These are phyloP conservation scores for Drosophila jambulina DNA, from an alignment of 1,140 invertebrate species.

Conservation along the genomic window DNA sequence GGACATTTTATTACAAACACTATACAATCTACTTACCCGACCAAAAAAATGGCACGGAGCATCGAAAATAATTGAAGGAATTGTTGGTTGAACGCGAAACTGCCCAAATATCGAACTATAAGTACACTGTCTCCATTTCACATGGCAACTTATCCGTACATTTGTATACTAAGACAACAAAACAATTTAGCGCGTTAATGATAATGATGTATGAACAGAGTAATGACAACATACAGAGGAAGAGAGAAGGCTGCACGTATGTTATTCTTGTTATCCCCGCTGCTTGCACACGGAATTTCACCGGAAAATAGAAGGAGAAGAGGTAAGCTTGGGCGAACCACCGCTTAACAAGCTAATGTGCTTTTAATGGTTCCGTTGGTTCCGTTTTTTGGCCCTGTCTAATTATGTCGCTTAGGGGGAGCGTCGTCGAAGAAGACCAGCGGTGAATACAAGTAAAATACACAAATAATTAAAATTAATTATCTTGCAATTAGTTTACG, in stretches of 20 bases:
- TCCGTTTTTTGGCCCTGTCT: slow-evolving; percentile 50
- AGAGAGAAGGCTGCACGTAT: slow-evolving; percentile 60
- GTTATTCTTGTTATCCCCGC: slow-evolving; percentile 47
- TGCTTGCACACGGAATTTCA: slow-evolving; percentile 31
- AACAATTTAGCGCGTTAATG: slow-evolving; percentile 83
- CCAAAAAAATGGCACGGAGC: slow-evolving; percentile 30
- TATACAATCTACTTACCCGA: slow-evolving; percentile 11
- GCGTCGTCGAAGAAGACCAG: neutral
- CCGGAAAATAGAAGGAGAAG: slow-evolving; percentile 12
- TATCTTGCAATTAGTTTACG: slow-evolving; percentile 83
- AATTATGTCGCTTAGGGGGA: slow-evolving; percentile 63
- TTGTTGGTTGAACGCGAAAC: slow-evolving; percentile 45
- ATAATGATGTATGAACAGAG: slow-evolving; percentile 82
- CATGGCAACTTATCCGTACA: slow-evolving; percentile 20
- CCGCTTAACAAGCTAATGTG: slow-evolving; percentile 81
- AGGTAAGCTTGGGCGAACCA: slow-evolving; percentile 39
- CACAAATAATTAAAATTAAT: slow-evolving; percentile 84
- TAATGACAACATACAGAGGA: slow-evolving; percentile 71
- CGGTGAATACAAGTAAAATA: slow-evolving; percentile 65
- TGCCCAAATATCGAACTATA: slow-evolving; percentile 24
- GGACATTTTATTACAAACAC: slow-evolving; percentile 34
- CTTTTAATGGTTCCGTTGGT: slow-evolving; percentile 76
- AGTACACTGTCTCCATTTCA: slow-evolving; percentile 9
- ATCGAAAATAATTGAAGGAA: slow-evolving; percentile 52
- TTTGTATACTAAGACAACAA: slow-evolving; percentile 59